Conservation (phyloP, 2,113 vertebrate species). For the Aptenodytes patagonicus region DNA sequence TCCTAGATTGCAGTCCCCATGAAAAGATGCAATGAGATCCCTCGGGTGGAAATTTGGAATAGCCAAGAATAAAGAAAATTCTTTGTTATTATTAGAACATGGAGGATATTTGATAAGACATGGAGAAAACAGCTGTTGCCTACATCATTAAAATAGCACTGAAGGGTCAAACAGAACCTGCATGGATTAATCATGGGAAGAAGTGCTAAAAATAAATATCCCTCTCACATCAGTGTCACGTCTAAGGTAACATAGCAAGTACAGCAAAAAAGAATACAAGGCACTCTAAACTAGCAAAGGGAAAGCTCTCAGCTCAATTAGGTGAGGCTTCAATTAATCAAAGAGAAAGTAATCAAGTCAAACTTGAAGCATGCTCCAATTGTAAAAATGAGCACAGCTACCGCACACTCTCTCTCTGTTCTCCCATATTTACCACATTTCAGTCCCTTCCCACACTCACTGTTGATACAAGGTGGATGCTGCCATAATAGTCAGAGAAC, state of each 20-base stretch:
- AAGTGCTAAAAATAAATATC: constrained; percentile 26
- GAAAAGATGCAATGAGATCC: not conserved
- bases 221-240: not conserved
- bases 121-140: constrained; percentile 46
- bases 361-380: not conserved
- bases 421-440: not conserved
- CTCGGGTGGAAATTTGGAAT: not conserved
- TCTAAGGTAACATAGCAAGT: not conserved
- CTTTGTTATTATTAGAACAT: constrained; percentile 45
- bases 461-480: not conserved
- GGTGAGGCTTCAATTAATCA: not conserved
- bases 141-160: not conserved
- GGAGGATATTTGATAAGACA: constrained; percentile 43
- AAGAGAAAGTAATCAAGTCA: not conserved
- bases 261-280: not conserved
- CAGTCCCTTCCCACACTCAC: not conserved
- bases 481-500: not conserved
- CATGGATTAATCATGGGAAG: constrained; percentile 4
- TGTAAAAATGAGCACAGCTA: not conserved
- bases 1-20: constrained; percentile 31
- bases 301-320: not conserved
- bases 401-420: not conserved
- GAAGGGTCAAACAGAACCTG: not conserved
- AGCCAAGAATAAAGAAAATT: constrained; percentile 11
- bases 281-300: not conserved